Conservation (phyloP, 2,113 vertebrate genomes). For the Pelecanus crispus region DNA sequence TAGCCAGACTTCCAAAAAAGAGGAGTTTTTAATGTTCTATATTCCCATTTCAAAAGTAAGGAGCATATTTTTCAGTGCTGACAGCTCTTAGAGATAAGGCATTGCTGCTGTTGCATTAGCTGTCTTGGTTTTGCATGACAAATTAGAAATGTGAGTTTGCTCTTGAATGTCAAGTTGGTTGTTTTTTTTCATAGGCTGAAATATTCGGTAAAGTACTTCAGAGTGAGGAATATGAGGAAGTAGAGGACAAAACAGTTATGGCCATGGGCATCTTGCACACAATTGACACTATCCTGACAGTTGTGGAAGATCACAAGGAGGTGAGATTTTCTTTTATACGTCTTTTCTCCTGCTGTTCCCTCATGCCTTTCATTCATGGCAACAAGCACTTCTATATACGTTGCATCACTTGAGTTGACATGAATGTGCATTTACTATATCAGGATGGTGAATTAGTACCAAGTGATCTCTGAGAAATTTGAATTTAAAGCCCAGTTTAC, state of each 20-base stretch:
- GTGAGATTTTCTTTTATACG: constrained; percentile 40
- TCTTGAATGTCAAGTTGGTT: not conserved
- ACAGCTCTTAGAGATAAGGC: not conserved
- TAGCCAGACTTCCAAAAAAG: not conserved
- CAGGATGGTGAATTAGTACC: not conserved
- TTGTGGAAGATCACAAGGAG: constrained; percentile 96
- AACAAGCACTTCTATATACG: not conserved
- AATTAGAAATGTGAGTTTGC: not conserved
- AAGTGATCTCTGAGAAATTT: not conserved
- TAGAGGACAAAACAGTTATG: constrained; percentile 96
- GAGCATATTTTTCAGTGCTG: not conserved
- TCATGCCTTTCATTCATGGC: not conserved
- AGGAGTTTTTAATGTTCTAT: not conserved
- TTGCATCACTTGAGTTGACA: not conserved
- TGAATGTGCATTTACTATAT: not conserved
- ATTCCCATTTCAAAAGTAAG: not conserved
- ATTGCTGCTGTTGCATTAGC: not conserved
- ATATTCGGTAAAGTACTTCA: constrained; percentile 95
- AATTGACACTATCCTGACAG: constrained; percentile 93
- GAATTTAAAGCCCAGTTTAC: not conserved
- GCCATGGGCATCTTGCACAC: constrained; percentile 94
- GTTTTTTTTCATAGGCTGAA: constrained; percentile 78
- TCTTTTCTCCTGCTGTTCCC: not conserved
- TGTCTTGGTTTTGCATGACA: not conserved
- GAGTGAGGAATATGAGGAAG: constrained; percentile 94